Evolutionary conservation across 2,888 invertebrate species (phyloP).

Genomic region (Eupeodes latifasciatus): DNA sequence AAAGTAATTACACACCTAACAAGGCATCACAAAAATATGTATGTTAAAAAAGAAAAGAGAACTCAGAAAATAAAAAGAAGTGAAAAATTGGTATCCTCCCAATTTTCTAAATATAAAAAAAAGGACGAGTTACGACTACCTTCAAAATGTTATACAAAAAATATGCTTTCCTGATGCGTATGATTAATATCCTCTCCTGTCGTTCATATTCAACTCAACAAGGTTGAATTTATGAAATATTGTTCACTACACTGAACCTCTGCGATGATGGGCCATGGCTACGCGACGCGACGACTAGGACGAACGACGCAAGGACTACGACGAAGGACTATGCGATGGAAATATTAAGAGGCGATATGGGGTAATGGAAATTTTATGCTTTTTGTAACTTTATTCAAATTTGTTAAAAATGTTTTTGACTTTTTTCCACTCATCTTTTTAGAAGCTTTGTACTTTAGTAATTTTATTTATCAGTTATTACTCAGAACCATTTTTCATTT

Average conservation of each 20-base stretch:
- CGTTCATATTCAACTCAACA: background rate
- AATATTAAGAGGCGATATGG: background rate
- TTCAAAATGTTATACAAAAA: background rate
- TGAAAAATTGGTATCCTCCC: background rate
- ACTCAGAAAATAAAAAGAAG: background rate
- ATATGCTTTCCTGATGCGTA: conserved; percentile 49
- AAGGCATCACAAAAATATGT: background rate
- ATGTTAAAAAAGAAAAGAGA: background rate
- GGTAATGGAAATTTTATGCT: background rate
- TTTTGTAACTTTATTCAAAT: conserved; percentile 1
- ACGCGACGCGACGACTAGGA: too few species aligned
- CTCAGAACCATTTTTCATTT: background rate
- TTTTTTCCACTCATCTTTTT: too few species aligned
- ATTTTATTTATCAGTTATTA: too few species aligned
- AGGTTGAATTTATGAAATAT: background rate
- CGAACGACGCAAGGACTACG: too few species aligned
- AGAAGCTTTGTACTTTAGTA: too few species aligned
- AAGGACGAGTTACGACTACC: background rate
- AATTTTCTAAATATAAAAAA: background rate
- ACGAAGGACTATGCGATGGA: too few species aligned
- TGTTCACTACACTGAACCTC: background rate
- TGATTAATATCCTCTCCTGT: conserved; percentile 54
- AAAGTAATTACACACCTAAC: conserved; percentile 65
- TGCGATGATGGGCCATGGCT: too few species aligned
- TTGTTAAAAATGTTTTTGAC: background rate